phyloP scores from a whole-genome alignment of 2,888 invertebrate species.

The Malthinus flaveolus region DNA sequence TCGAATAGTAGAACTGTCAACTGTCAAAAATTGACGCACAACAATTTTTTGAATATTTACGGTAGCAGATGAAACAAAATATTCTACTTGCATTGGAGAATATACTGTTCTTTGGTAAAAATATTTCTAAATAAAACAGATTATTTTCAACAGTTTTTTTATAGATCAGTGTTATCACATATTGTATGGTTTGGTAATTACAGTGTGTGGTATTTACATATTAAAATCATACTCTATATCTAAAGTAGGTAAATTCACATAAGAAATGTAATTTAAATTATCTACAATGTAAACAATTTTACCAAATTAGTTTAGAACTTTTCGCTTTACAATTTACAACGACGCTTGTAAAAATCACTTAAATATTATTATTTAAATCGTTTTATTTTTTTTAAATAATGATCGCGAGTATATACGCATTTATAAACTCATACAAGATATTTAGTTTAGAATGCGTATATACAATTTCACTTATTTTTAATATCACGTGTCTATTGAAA shows the following conservation, averaged over 20 bases:
- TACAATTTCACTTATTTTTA: conserved; percentile 24
- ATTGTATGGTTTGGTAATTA: conserved; percentile 37
- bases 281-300: conserved; percentile 25
- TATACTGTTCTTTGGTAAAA: too few relatives aligned
- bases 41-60: too few relatives aligned
- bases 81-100: too few relatives aligned
- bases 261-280: conserved; percentile 19
- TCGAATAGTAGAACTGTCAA: too few relatives aligned
- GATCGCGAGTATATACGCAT: conserved; percentile 16
- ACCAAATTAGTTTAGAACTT: conserved; percentile 30
- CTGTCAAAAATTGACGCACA: too few relatives aligned
- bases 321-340: conserved; percentile 31
- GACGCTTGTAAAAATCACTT: conserved; percentile 29
- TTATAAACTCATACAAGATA: background rate
- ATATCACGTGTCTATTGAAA: conserved; percentile 28
- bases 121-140: background rate
- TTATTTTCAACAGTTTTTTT: conserved; percentile 33
- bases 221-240: conserved; percentile 27
- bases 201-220: conserved; percentile 37
- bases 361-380: conserved; percentile 21
- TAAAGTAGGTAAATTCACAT: conserved; percentile 17
- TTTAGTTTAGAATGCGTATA: conserved; percentile 14
- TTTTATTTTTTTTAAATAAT: conserved; percentile 14
- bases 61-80: too few relatives aligned
- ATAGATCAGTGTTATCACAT: conserved; percentile 38